Conservation (phyloP, 2,113 vertebrate genomes). For the Phyllostomus discolor region DNA sequence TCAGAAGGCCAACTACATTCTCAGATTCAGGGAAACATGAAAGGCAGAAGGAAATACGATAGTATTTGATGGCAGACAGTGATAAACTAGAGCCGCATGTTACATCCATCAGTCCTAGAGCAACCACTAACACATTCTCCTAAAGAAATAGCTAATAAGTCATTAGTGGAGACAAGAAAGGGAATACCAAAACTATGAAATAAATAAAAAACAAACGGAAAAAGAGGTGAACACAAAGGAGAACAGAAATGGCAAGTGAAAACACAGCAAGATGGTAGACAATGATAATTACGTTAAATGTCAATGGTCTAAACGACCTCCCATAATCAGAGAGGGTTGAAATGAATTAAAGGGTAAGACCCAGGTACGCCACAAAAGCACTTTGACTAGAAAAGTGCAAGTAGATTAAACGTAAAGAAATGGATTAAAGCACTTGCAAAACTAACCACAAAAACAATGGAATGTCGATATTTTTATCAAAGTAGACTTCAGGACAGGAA, state of each 20-base stretch:
- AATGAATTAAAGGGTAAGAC: background rate
- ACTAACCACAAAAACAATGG: background rate
- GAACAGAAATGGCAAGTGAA: background rate
- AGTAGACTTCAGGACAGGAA: background rate
- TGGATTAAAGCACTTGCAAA: background rate
- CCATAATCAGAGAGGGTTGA: background rate
- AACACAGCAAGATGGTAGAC: background rate
- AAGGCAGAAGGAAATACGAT: background rate
- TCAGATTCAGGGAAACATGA: background rate
- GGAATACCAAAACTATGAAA: background rate
- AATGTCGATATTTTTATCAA: background rate
- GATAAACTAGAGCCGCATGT: too few relatives aligned
- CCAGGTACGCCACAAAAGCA: background rate
- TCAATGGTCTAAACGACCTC: background rate
- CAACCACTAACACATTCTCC: too few relatives aligned
- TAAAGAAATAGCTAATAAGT: background rate
- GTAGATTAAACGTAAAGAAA: background rate
- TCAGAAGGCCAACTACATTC: background rate
- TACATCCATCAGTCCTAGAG: too few relatives aligned
- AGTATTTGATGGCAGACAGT: background rate
- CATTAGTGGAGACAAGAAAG: background rate
- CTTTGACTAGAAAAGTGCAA: background rate
- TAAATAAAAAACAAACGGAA: background rate
- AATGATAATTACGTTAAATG: background rate
- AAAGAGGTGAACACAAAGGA: background rate